Percentiles rank a stretch among this genome's conserved stretches.
These are phyloP conservation scores for Carposina sasakii DNA, from an alignment of 1,140 invertebrate species.

Conservation along the genomic window DNA sequence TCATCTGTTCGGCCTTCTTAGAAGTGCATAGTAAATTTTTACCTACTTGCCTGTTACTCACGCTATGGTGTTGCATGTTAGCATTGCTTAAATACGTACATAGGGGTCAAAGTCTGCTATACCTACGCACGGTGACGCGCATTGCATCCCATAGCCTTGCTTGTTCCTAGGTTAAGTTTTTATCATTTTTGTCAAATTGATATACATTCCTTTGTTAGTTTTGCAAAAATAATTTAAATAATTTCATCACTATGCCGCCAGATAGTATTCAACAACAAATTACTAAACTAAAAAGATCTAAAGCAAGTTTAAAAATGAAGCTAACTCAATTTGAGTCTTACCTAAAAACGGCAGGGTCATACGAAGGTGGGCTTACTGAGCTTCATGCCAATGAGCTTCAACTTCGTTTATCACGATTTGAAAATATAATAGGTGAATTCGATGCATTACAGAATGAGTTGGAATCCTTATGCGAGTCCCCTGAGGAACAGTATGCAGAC, in stretches of 20 bases:
- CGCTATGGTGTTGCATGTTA: no score
- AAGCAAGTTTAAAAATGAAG: neutral
- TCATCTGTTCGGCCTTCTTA: no score
- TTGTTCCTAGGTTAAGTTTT: no score
- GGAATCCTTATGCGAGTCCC: neutral
- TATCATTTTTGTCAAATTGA: no score
- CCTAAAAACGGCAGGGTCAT: neutral
- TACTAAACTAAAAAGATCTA: neutral
- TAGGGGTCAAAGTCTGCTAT: no score
- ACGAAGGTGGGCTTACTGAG: neutral
- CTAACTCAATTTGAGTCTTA: conserved; percentile 1
- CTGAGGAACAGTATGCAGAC: neutral
- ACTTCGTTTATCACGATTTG: neutral
- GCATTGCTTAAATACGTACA: no score
- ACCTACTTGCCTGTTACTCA: no score
- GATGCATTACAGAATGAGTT: conserved; percentile 1
- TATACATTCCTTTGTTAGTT: no score
- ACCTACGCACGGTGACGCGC: no score
- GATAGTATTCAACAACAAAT: neutral
- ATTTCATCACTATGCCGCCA: neutral
- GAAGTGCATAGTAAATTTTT: no score
- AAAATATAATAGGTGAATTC: neutral
- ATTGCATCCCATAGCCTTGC: no score
- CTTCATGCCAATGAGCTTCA: neutral
- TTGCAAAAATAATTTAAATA: neutral